Evolutionary conservation across 2,113 vertebrate genomes (phyloP).

Genomic region (Dipodomys merriami): DNA sequence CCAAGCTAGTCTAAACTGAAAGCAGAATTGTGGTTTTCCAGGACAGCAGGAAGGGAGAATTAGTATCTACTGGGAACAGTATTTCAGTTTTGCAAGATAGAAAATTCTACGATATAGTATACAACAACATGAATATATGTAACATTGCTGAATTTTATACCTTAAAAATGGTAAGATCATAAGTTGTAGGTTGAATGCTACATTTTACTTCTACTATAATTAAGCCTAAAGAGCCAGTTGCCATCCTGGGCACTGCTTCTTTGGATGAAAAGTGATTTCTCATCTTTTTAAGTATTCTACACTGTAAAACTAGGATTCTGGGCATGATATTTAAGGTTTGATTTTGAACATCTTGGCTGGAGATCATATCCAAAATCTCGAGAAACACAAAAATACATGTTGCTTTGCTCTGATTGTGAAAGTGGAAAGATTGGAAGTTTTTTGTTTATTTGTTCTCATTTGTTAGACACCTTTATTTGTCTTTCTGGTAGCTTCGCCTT

Average conservation of each 20-base stretch:
- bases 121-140: not conserved
- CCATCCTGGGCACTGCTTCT: not conserved
- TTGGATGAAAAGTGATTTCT: not conserved
- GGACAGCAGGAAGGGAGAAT: not conserved
- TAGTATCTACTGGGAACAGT: not conserved
- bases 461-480: not conserved
- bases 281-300: not conserved
- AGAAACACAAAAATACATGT: not conserved
- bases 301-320: not conserved
- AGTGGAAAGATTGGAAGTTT: not conserved
- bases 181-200: not conserved
- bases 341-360: slow-evolving; percentile 1
- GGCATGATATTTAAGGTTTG: not conserved
- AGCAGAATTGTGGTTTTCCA: not conserved
- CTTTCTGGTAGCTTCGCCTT: not conserved
- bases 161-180: not conserved
- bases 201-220: not conserved
- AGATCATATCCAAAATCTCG: not conserved
- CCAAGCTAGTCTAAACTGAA: not conserved
- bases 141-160: not conserved
- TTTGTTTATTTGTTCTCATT: not conserved
- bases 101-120: not conserved
- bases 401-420: slow-evolving; percentile 21
- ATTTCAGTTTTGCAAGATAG: not conserved
- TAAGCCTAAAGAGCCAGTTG: not conserved